Percentiles rank a stretch among this genome's conserved stretches.
Evolutionary conservation across 1,140 invertebrate species (phyloP).

Genomic region (Drosophila asahinai): DNA sequence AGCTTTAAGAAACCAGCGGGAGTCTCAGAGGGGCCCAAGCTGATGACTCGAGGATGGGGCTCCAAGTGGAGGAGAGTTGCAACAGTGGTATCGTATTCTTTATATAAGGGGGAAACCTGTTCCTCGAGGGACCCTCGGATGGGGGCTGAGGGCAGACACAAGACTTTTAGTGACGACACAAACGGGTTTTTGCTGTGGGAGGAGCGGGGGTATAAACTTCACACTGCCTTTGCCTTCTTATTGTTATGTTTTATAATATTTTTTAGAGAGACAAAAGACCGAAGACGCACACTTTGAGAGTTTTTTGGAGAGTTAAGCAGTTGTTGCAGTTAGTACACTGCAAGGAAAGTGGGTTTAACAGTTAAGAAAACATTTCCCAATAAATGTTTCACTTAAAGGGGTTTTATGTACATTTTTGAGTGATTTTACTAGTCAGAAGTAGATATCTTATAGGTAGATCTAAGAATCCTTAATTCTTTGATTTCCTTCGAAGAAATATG

Average conservation of each 20-base stretch:
- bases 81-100: slow-evolving; percentile 60
- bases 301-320: slow-evolving; percentile 18
- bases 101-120: slow-evolving; percentile 59
- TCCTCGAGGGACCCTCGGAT: slow-evolving; percentile 33
- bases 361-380: not conserved
- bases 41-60: slow-evolving; percentile 44
- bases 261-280: slow-evolving; percentile 70
- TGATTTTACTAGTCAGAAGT: no score
- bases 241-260: slow-evolving; percentile 83
- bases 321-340: slow-evolving; percentile 19
- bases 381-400: no score
- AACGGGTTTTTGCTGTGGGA: slow-evolving; percentile 59
- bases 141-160: slow-evolving; percentile 12
- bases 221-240: slow-evolving; percentile 75
- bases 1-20: slow-evolving; percentile 49
- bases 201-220: slow-evolving; percentile 52
- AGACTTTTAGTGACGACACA: slow-evolving; percentile 77
- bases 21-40: slow-evolving; percentile 3
- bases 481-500: not conserved
- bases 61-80: slow-evolving; percentile 58
- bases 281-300: slow-evolving; percentile 38
- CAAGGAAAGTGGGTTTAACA: not conserved
- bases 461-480: not conserved
- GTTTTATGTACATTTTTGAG: no score
- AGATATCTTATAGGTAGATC: not conserved